Evolutionary conservation across 1,140 invertebrate genomes (phyloP).

Genomic region (Megathymus violae): DNA sequence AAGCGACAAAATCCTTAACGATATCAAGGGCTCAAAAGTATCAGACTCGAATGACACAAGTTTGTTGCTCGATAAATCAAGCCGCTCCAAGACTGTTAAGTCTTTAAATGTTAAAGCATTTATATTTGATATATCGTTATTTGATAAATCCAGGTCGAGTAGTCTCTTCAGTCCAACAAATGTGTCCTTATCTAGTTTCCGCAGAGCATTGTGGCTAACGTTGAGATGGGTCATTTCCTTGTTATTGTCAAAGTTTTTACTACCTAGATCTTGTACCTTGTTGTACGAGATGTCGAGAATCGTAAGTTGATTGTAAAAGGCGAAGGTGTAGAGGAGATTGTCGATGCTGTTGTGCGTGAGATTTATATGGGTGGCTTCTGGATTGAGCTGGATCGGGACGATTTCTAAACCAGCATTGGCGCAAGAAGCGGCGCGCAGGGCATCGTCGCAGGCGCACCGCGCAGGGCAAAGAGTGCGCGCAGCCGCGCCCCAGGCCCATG

Average conservation of each 20-base stretch:
- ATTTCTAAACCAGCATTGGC: conserved; percentile 90
- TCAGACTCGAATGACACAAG: conserved; percentile 88
- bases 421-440: conserved; percentile 89
- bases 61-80: conserved; percentile 91
- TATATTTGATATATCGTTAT: conserved; percentile 90
- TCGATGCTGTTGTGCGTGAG: conserved; percentile 90
- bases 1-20: conserved; percentile 88
- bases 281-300: conserved; percentile 92
- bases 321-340: conserved; percentile 88
- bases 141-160: conserved; percentile 88
- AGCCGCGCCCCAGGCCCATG: conserved; percentile 66
- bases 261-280: conserved; percentile 89
- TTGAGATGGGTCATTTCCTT: conserved; percentile 88
- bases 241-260: conserved; percentile 91
- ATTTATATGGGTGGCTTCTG: conserved; percentile 90
- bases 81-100: conserved; percentile 87
- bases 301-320: conserved; percentile 91
- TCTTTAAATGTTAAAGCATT: conserved; percentile 89
- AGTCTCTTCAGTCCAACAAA: conserved; percentile 90
- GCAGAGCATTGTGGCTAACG: conserved; percentile 89
- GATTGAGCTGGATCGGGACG: conserved; percentile 94
- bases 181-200: conserved; percentile 88
- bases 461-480: conserved; percentile 89
- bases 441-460: conserved; percentile 92
- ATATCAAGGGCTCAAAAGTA: conserved; percentile 88